Conservation (phyloP, 2,888 invertebrate genomes). For the Acleris emargana region DNA sequence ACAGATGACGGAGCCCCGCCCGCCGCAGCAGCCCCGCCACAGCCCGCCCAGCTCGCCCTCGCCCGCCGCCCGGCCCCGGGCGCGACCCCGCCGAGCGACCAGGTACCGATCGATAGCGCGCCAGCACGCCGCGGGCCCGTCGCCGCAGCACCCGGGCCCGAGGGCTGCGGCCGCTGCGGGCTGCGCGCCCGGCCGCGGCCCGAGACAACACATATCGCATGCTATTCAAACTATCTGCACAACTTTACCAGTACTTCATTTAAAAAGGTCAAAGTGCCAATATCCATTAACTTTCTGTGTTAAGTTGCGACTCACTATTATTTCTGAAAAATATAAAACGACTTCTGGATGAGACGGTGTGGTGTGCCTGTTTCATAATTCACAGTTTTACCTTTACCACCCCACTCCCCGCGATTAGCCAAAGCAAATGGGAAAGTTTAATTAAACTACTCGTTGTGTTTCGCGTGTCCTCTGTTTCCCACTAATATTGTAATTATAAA, state of each 20-base stretch:
- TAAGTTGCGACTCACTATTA: too few relatives aligned
- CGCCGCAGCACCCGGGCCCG: conserved; percentile 61
- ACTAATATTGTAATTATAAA: too few relatives aligned
- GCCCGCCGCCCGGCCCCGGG: conserved; percentile 54
- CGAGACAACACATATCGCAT: neutral
- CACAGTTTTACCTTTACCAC: too few relatives aligned
- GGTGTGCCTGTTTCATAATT: too few relatives aligned
- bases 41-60: conserved; percentile 67
- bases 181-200: neutral
- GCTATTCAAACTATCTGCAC: neutral
- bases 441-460: too few relatives aligned
- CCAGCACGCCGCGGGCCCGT: conserved; percentile 47
- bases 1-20: conserved; percentile 83
- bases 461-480: too few relatives aligned
- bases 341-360: too few relatives aligned
- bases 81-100: conserved; percentile 56
- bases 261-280: too few relatives aligned
- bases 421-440: too few relatives aligned
- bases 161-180: conserved; percentile 26
- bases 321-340: too few relatives aligned
- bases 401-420: too few relatives aligned
- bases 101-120: conserved; percentile 75
- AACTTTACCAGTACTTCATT: neutral
- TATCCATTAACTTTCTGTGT: too few relatives aligned
- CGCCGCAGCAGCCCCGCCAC: conserved; percentile 63